Evolutionary conservation across 2,797 vertebrate species (phyloP), one percentile per base, ranked within the genome.

Genomic region (Glyptemys insculpta): DNA sequence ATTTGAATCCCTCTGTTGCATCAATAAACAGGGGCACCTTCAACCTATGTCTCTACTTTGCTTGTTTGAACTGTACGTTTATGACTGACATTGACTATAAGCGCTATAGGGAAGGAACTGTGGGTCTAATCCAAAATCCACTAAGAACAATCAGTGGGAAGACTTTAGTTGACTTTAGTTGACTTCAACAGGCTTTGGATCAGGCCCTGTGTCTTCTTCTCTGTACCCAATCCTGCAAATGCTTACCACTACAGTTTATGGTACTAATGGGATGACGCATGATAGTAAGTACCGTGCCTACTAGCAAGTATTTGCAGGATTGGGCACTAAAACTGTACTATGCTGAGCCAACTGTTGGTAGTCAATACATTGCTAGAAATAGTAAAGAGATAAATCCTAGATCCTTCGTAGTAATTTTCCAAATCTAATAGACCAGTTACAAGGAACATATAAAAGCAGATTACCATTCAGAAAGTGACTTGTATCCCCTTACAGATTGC

Each of bases 171-270:
- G 47, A 74, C 18, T 85, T 52, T 76, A 88, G 0, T 1, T n/a
- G 49, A 49, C 81, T 53, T 89, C 19, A 2, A 59, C 6, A 90
- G 90, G 29, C 18, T 85, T 79, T 82, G 14, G 76, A 50, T 23
- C 57, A 52, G 89, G 21, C 19, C 85, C 78, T 65, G 18, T 78
- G 47, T 23, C 53, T 34, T 87, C 59, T 91, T 53, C 31, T 68
- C 81, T 49, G 25, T 68, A 21, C 41, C 86, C 65, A 89, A 52
- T 16, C 27, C 94, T 92, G 72, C 76, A 91, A 95, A 94, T 83
- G 95, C 81, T 94, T 91, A 89, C 79, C 4, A 41, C 4, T 16
- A 79, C 3, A 76, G 29, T 29, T 89, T 78, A 90, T 91, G 94
- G 85, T 68, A 92, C 44, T 72, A 85, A 88, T 44, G 82, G 9